Evolutionary conservation across 1,140 invertebrate genomes (phyloP).

Genomic region (Pseudomyrmex cubaensis): DNA sequence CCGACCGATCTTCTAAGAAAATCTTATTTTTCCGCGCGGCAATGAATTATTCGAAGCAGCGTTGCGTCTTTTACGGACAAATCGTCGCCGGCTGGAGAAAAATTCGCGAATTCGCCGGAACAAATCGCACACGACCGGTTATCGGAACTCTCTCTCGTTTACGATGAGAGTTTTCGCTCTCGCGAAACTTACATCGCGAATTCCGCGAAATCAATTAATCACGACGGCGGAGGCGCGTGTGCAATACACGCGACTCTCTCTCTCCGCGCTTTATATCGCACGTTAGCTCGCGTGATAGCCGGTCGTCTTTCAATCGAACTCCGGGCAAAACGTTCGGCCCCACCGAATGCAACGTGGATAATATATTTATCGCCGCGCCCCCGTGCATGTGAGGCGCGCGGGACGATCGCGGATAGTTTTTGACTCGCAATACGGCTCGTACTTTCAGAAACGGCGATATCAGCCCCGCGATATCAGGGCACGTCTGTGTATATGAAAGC

Average conservation of each 20-base stretch:
- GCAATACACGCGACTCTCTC: slow-evolving; percentile 16
- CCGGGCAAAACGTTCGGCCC: slow-evolving; percentile 67
- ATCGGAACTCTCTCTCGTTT: slow-evolving; percentile 50
- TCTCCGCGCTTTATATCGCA: slow-evolving; percentile 52
- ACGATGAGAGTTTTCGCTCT: slow-evolving; percentile 6
- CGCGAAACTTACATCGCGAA: slow-evolving; percentile 49
- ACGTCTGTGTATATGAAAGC: not conserved
- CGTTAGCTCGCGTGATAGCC: slow-evolving; percentile 74
- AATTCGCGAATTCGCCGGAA: no score
- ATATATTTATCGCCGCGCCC: slow-evolving; percentile 65
- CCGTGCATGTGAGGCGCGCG: slow-evolving; percentile 1
- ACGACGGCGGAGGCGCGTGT: slow-evolving; percentile 53
- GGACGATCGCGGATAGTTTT: slow-evolving; percentile 52
- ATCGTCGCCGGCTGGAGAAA: no score
- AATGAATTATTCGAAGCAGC: no score
- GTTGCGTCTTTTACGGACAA: no score
- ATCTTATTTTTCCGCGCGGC: no score
- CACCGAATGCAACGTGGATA: slow-evolving; percentile 66
- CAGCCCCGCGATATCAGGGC: slow-evolving; percentile 27
- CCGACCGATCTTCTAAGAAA: no score
- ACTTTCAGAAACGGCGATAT: slow-evolving; percentile 28
- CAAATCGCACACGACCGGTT: not conserved
- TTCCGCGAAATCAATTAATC: slow-evolving; percentile 72
- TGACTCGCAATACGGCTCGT: slow-evolving; percentile 29
- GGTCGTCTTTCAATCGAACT: slow-evolving; percentile 74